Base-by-base conservation (phyloP, 2,113 vertebrate genomes). In the Sinocyclocheilus anophthalmus region DNA sequence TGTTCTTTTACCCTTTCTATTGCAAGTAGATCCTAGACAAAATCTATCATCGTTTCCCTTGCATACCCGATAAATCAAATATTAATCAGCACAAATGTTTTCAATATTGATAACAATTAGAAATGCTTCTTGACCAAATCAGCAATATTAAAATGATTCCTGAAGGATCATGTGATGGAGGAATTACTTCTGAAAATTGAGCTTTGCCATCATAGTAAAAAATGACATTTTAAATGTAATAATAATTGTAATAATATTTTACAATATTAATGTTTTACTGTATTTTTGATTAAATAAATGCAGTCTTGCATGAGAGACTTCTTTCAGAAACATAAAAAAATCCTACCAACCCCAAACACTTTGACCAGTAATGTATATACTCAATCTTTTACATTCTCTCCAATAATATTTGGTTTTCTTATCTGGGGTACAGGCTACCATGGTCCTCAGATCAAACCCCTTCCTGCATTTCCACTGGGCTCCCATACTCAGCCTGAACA, bases 391-490 rank as follows among this genome's bases (percentile, higher is more conserved):
- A 13, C 4, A 7, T 76, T 53, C 0, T 76, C n/a, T 76, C 45
- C 13, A 50, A 33, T 78, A 48, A 48, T 48, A 48, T 48, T 42
- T 42, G 42, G 14, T 12, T 76, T 89, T 79, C 33, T 48, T 88
- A 78, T 87, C 18, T 37, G 16, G 77, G 77, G 5, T 87, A 69
- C 89, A 89, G 89, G 79, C 0, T 87, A 91, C 67, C 91, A 93
- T 0, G 1, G 90, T 26, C 91, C 94, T 42, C 88, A 94, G 50
- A 84, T 91, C 75, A 94, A 94, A 88, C 91, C 94, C n/a, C 70
- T 92, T 3, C 86, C 89, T 5, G 87, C 76, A 26, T 93, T 93
- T 1, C 81, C 92, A n/a, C 92, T 92, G 13, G 61, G 91, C 0
- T 42, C 76, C 84, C 92, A 92, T 82, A 86, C 89, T 26, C 94